Percentiles rank a stretch among this genome's conserved stretches.
Conservation (phyloP, 2,888 invertebrate species). For the Schrankia costaestrigalis region DNA sequence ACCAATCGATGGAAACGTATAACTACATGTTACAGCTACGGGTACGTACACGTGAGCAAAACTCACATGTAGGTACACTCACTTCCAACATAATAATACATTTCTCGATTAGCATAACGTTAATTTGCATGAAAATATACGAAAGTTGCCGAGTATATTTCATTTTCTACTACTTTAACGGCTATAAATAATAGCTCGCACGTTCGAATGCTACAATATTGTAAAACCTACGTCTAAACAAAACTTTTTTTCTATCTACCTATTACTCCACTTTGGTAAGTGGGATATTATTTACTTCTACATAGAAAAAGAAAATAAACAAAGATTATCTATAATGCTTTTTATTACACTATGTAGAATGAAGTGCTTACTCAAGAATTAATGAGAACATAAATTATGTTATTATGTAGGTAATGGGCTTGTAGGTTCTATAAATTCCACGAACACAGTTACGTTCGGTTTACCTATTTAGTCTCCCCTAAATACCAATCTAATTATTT, state of each 20-base stretch:
- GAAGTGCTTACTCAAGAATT: no score
- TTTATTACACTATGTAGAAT: no score
- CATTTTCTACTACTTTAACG: constrained; percentile 10
- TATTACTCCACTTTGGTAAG: no score
- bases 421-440: constrained; percentile 9
- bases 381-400: constrained; percentile 1
- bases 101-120: constrained; percentile 15
- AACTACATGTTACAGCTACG: constrained; percentile 24
- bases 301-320: no score
- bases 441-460: constrained; percentile 5
- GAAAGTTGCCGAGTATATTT: constrained; percentile 10
- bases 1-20: constrained; percentile 72
- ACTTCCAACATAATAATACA: constrained; percentile 11
- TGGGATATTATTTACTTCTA: no score
- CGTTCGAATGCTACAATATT: no score
- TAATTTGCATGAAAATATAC: constrained; percentile 18
- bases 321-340: no score
- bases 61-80: constrained; percentile 19
- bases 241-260: no score
- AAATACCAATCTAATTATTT: constrained; percentile 24
- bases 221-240: no score
- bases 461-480: constrained; percentile 24
- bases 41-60: constrained; percentile 12
- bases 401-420: constrained; percentile 3
- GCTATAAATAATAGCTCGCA: constrained; percentile 9